Evolutionary conservation across 1,140 invertebrate genomes (phyloP).

Genomic region (Harpegnathos saltator): DNA sequence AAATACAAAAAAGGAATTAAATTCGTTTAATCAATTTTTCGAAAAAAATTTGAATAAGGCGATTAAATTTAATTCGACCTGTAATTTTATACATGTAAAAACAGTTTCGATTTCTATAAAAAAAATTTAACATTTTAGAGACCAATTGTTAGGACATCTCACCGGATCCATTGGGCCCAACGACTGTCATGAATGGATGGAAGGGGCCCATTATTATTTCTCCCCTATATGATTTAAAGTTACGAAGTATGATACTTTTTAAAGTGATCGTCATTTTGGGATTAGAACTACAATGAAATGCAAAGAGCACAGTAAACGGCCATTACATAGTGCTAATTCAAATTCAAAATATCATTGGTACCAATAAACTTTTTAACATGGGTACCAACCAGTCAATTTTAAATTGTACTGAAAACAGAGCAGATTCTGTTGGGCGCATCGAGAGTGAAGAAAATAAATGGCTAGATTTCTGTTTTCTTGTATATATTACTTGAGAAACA

Average conservation of each 20-base stretch:
- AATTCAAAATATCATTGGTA: background rate
- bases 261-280: constrained; percentile 85
- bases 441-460: too few relatives aligned
- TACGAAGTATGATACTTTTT: constrained; percentile 96
- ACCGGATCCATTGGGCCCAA: constrained; percentile 99
- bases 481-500: too few relatives aligned
- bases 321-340: background rate
- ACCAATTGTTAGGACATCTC: constrained; percentile 63
- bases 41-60: too few relatives aligned
- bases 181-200: constrained; percentile 96
- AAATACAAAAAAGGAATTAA: too few relatives aligned
- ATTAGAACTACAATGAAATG: background rate
- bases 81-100: background rate
- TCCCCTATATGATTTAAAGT: constrained; percentile 98
- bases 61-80: background rate
- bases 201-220: constrained; percentile 96
- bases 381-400: background rate
- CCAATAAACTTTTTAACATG: background rate
- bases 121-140: background rate
- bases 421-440: too few relatives aligned
- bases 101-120: background rate
- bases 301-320: background rate
- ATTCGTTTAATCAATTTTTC: too few relatives aligned
- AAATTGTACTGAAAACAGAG: too few relatives aligned
- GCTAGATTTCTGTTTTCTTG: too few relatives aligned